Conservation (phyloP, 2,888 invertebrate species). For the Alitta virens region DNA sequence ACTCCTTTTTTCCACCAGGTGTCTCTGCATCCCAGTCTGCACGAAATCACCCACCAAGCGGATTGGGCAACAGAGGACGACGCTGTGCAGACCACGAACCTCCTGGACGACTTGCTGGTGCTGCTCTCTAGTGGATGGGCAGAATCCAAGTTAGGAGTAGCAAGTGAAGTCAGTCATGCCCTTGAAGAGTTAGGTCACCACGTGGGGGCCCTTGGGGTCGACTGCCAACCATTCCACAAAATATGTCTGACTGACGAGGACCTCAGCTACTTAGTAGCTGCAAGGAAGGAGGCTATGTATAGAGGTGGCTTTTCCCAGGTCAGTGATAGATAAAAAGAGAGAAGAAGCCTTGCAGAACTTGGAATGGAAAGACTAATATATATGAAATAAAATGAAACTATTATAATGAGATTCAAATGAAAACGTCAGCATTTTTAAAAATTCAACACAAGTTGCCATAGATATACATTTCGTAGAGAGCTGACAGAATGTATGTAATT, state of each 20-base stretch:
- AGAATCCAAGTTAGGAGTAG: constrained; percentile 29
- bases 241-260: constrained; percentile 50
- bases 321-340: constrained; percentile 4
- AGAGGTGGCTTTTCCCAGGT: constrained; percentile 45
- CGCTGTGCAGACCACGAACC: constrained; percentile 31
- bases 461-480: no score
- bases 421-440: no score
- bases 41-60: constrained; percentile 3
- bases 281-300: constrained; percentile 41
- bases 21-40: constrained; percentile 10
- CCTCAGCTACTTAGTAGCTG: constrained; percentile 42
- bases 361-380: no score
- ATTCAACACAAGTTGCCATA: no score
- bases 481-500: no score
- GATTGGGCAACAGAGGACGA: constrained; percentile 24
- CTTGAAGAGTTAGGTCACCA: constrained; percentile 20
- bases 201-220: constrained; percentile 33
- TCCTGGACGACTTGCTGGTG: constrained; percentile 38
- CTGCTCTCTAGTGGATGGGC: constrained; percentile 31
- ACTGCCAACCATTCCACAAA: constrained; percentile 44
- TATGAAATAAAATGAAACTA: no score
- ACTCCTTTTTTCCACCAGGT: neutral
- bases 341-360: no score
- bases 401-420: no score
- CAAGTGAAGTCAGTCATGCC: constrained; percentile 36